Conservation (phyloP, 1,140 invertebrate species). For the Macrobrachium rosenbergii region DNA sequence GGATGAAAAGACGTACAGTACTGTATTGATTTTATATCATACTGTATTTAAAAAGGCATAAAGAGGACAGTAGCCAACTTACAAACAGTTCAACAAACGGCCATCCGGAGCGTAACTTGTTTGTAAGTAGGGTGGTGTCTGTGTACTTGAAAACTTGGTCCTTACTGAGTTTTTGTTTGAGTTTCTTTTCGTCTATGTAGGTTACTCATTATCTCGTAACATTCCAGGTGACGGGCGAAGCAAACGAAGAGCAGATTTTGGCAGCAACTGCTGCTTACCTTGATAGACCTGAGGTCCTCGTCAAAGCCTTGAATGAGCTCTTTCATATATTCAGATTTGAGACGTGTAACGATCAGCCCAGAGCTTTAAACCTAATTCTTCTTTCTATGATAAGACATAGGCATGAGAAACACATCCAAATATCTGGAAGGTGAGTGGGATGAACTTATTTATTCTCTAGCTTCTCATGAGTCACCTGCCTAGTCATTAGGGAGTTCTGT, state of each 20-base stretch:
- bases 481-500: too few relatives aligned
- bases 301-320: slow-evolving; percentile 90
- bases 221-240: slow-evolving; percentile 87
- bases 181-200: slow-evolving; percentile 6
- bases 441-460: not conserved
- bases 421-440: slow-evolving; percentile 83
- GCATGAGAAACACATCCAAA: slow-evolving; percentile 89
- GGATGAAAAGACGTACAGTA: too few relatives aligned
- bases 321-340: slow-evolving; percentile 92
- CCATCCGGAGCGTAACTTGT: too few relatives aligned
- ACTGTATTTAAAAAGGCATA: too few relatives aligned
- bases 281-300: slow-evolving; percentile 75
- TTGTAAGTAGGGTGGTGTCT: too few relatives aligned
- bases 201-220: not conserved
- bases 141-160: too few relatives aligned
- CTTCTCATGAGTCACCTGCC: not conserved
- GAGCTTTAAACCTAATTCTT: slow-evolving; percentile 83
- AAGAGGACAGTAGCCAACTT: too few relatives aligned
- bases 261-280: slow-evolving; percentile 76
- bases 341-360: slow-evolving; percentile 74
- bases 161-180: not conserved
- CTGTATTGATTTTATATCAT: too few relatives aligned
- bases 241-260: slow-evolving; percentile 90
- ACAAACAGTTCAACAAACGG: too few relatives aligned
- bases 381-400: slow-evolving; percentile 89